Percentiles rank a stretch among this genome's conserved stretches.
These are phyloP conservation scores for Lynx canadensis DNA, from an alignment of 2,113 vertebrate species.

Conservation along the genomic window DNA sequence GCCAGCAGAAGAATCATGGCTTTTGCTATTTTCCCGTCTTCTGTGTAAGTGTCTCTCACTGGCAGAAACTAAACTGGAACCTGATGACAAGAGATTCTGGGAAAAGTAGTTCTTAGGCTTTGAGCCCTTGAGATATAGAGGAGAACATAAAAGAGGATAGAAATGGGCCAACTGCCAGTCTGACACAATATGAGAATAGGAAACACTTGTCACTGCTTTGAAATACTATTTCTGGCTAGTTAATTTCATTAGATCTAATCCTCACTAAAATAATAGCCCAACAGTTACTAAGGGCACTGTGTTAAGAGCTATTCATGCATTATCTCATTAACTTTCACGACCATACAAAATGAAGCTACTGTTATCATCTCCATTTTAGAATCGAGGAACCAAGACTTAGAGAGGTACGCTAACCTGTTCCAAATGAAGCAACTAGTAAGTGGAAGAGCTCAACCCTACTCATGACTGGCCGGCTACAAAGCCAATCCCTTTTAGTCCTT, in stretches of 20 bases:
- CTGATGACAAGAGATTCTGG: not conserved
- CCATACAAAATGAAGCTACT: not conserved
- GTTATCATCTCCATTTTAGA: not conserved
- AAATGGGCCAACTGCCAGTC: not conserved
- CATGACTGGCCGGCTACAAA: not conserved
- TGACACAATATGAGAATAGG: not conserved
- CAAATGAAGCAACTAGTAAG: not conserved
- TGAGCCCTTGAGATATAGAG: not conserved
- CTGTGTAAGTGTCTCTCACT: not conserved
- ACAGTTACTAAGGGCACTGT: not conserved
- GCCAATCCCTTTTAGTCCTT: not conserved
- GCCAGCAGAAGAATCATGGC: not conserved
- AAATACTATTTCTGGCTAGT: constrained; percentile 22
- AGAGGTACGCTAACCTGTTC: not conserved
- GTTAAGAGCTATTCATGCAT: not conserved
- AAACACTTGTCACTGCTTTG: not conserved
- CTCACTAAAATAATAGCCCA: not conserved
- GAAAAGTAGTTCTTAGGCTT: not conserved
- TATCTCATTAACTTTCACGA: constrained; percentile 27
- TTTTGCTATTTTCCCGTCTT: not conserved
- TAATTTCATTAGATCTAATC: not conserved
- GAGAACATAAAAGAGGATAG: not conserved
- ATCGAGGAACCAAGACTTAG: not conserved
- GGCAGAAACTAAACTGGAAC: not conserved
- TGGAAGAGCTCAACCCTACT: not conserved